phyloP scores from a whole-genome alignment of 2,113 vertebrate species.

The Mustela lutreola region DNA sequence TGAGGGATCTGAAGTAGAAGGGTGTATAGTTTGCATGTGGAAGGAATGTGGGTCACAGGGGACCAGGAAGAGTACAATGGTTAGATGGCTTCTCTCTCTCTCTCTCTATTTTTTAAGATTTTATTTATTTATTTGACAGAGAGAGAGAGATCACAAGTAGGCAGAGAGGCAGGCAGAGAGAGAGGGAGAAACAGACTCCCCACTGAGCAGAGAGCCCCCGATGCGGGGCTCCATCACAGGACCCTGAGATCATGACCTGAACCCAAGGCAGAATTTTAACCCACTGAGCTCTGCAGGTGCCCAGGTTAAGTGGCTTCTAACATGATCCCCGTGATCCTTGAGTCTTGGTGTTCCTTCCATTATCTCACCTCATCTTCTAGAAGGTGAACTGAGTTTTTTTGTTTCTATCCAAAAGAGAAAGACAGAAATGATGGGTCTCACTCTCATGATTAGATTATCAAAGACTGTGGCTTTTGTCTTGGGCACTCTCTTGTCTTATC shows the following conservation, averaged over 20 bases:
- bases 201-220: no score
- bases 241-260: no score
- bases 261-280: no score
- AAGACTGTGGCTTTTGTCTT: background rate
- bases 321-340: background rate
- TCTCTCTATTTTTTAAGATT: no score
- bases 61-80: background rate
- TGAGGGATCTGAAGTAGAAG: background rate
- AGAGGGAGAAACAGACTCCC: no score
- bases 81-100: background rate
- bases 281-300: no score
- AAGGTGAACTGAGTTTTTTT: background rate
- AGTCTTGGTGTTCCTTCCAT: background rate
- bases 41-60: background rate
- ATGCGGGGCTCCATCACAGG: no score
- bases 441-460: background rate
- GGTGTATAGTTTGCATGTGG: accelerated
- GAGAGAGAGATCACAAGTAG: no score
- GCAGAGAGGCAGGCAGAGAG: no score
- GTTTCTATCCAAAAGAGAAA: background rate
- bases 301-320: background rate
- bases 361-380: background rate
- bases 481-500: background rate
- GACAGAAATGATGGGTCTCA: background rate
- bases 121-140: no score